Evolutionary conservation across 92 coral and sea anemone genomes (phyloP).

Genomic region (Zoanthus sociatus): DNA sequence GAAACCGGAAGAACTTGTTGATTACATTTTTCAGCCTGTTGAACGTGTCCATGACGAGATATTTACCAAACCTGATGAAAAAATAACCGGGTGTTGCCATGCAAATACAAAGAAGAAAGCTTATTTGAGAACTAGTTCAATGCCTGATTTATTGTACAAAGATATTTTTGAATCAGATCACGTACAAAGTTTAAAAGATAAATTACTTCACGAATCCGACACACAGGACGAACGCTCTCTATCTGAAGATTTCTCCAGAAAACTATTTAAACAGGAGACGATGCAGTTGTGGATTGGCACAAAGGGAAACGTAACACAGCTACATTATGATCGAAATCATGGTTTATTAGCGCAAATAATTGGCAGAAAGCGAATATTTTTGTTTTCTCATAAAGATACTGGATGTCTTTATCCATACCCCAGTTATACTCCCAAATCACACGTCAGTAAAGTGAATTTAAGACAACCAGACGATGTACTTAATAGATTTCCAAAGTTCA

Average conservation of each 20-base stretch:
- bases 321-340: slow-evolving; percentile 67
- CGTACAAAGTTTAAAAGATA: slow-evolving; percentile 51
- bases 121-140: slow-evolving; percentile 63
- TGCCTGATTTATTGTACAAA: slow-evolving; percentile 54
- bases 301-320: slow-evolving; percentile 59
- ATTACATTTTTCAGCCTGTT: slow-evolving; percentile 23
- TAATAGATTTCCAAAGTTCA: slow-evolving; percentile 59
- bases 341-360: slow-evolving; percentile 57
- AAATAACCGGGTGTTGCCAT: neutral
- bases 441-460: slow-evolving; percentile 59
- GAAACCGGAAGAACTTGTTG: slow-evolving; percentile 45
- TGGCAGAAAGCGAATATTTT: slow-evolving; percentile 48
- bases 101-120: slow-evolving; percentile 12
- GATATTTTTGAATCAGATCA: slow-evolving; percentile 52
- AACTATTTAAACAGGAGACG: slow-evolving; percentile 56
- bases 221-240: neutral
- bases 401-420: slow-evolving; percentile 58
- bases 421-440: slow-evolving; percentile 55
- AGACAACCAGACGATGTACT: slow-evolving; percentile 38
- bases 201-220: slow-evolving; percentile 21
- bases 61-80: neutral
- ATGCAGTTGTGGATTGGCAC: slow-evolving; percentile 72
- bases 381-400: slow-evolving; percentile 63
- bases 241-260: slow-evolving; percentile 10
- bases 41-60: neutral